Evolutionary conservation across 1,140 invertebrate species (phyloP), one percentile per base, ranked within the genome.

Genomic region (Drosophila sturtevanti): DNA sequence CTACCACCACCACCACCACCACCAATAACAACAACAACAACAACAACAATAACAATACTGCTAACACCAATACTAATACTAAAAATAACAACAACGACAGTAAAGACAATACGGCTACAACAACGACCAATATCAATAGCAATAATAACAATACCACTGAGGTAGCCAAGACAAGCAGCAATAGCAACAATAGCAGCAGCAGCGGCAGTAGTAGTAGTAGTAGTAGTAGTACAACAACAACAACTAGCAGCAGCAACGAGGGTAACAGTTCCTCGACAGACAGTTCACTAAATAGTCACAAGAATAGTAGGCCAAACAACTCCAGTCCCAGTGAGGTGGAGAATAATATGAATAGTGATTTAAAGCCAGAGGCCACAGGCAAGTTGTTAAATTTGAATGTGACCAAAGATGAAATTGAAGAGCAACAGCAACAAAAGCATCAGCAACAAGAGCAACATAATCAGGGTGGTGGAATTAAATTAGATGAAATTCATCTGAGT

Each of bases 41-140:
- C 31, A 44, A 66, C 34, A 48, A 2, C 22, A 51, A 69, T n/a
- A 62, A 34, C 18, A 24, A 63, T 56, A 56, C 61, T 11, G 34
- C 6, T 14, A 51, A 69, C 16, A 62, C 41, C 24, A 35, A 63
- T 56, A 56, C 61, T 11, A 38, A 63, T 31, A 59, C 52, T 41
- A 67, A 75, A 58, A 75, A 64, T 48, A 90, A 69, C 62, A 75
- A 63, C 54, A 81, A 86, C 22, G 68, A 80, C 69, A 76, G 63
- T 44, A 77, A 69, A 24, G 61, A 59, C 54, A 70, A 59, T 44
- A 63, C 79, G 61, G 70, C 82, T 44, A 80, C 70, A 67, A 66
- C 38, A 52, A 66, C 86, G 81, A 86, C 86, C 81, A 86, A 72
- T 89, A 85, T 61, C 64, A 79, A 72, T 85, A 86, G 64, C 59